These are phyloP conservation scores for Muntiacus muntjak DNA, from an alignment of 2,113 vertebrate species.

Conservation along the genomic window DNA sequence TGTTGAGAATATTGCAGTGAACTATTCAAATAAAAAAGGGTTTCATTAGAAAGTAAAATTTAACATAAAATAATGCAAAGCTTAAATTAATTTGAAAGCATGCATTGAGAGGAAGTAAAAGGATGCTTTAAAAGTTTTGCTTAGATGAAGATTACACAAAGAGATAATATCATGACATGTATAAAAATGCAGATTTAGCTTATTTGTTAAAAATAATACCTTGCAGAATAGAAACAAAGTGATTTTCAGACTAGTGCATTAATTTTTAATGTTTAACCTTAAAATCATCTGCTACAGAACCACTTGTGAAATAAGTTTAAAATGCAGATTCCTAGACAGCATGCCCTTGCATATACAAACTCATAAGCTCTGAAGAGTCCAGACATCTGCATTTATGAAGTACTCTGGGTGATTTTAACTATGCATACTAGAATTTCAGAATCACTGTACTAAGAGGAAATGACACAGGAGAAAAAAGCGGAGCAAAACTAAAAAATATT, in stretches of 20 bases:
- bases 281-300: neutral
- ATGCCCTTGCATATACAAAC: neutral
- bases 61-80: neutral
- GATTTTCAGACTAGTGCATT: neutral
- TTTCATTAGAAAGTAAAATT: neutral
- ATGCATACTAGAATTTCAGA: neutral
- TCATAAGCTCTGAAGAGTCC: neutral
- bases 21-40: neutral
- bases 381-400: neutral
- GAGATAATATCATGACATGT: neutral
- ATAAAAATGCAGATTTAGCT: neutral
- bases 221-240: neutral
- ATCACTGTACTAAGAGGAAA: neutral
- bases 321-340: neutral
- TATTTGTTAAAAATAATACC: neutral
- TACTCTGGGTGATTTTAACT: neutral
- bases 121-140: neutral
- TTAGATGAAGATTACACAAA: neutral
- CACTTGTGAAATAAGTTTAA: neutral
- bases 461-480: neutral
- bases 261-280: neutral
- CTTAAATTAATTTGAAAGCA: neutral
- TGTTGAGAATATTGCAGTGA: neutral
- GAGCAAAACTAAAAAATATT: neutral
- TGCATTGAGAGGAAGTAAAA: neutral